Evolutionary conservation across 2,797 vertebrate species (phyloP), one percentile per base, ranked within the genome.

Genomic region (Pangasius larnaudii): DNA sequence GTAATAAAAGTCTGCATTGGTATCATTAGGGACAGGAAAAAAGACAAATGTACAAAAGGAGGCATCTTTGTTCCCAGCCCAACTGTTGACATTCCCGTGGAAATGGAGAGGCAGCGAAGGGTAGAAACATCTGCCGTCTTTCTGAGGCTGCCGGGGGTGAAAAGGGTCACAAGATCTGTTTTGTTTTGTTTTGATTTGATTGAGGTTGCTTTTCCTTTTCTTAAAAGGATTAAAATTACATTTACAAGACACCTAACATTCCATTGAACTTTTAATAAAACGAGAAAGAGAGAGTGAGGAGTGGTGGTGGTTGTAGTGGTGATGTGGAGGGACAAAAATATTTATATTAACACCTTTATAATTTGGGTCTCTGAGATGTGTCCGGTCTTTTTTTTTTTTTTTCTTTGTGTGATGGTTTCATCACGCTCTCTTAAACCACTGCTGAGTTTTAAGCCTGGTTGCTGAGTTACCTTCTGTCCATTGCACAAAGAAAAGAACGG

Each of bases 211-310:
- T 85, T 91, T 91, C 94, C 90, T 93, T 92, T 95, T 93, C 92
- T 92, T 96, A 96, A 97, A 89, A 97, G 97, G 95, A 95, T 98
- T 98, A 98, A 99, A 98, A 99, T 95, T 97, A 98, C 97, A 98
- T 98, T 97, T 98, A 98, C 97, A 98, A 97, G 82, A 99, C 96
- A 97, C 95, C 97, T 96, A 98, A 97, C 96, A 97, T 97, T 97
- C 96, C 94, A 94, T 93, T 94, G 94, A 97, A 97, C 95, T 98
- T 96, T 97, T 97, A 97, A 96, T 97, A 97, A 98, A 98, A 98
- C 95, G 95, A 96, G 94, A 96, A 94, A 96, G 95, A 96, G 93
- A 95, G 79, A 88, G 88, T 84, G 88, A 92, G 95, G 94, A 94
- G 84, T 2, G 56, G 75, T 77, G 61, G 33, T 94, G 95, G 94